phyloP scores from a whole-genome alignment of 2,888 invertebrate species.

The Eupithecia centaureata region DNA sequence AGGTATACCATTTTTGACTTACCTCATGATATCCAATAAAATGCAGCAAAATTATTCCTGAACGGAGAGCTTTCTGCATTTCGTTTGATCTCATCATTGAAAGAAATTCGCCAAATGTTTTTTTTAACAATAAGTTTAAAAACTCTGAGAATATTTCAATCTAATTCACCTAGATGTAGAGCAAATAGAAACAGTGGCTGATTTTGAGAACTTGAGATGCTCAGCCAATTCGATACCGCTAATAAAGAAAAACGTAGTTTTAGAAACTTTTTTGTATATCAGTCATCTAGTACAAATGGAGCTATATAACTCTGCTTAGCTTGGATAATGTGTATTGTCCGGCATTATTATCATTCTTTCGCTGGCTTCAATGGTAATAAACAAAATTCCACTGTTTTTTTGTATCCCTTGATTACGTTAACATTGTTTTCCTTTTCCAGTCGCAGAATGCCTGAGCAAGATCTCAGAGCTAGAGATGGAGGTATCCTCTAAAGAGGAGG shows the following conservation, averaged over 20 bases:
- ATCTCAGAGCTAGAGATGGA: conserved; percentile 84
- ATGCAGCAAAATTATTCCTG: background rate
- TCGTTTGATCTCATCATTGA: background rate
- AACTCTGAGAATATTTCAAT: background rate
- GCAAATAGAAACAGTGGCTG: background rate
- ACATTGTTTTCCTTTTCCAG: conserved; percentile 58
- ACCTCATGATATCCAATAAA: background rate
- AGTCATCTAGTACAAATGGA: too few relatives aligned
- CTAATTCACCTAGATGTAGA: background rate
- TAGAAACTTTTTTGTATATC: too few relatives aligned
- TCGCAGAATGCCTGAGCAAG: conserved; percentile 84
- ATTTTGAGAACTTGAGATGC: background rate
- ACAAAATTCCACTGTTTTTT: background rate
- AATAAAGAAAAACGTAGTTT: background rate
- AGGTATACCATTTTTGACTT: too few relatives aligned
- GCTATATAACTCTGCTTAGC: too few relatives aligned
- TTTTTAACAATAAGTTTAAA: background rate
- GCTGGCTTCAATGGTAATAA: background rate
- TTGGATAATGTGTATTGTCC: too few relatives aligned
- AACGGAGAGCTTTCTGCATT: background rate
- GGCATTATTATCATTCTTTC: too few relatives aligned
- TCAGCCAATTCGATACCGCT: background rate
- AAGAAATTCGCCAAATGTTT: background rate
- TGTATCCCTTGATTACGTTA: background rate
- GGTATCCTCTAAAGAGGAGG: conserved; percentile 80